A percentile compares a stretch with the other conserved stretches of the same genome.
These are phyloP conservation scores for Chelonia mydas DNA, from an alignment of 2,797 vertebrate species.

Conservation along the genomic window DNA sequence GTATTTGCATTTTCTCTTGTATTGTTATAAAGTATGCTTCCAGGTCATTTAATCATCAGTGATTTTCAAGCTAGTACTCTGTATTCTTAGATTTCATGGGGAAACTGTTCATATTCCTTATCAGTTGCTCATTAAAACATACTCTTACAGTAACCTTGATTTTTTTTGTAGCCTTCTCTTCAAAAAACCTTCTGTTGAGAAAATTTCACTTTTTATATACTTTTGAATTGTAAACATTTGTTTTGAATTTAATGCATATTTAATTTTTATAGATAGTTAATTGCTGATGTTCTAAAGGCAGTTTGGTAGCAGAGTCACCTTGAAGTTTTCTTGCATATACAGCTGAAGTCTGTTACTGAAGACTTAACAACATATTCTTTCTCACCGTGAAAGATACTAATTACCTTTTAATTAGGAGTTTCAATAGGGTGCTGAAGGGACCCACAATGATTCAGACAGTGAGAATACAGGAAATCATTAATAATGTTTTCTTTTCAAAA, in stretches of 20 bases:
- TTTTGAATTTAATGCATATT: background rate
- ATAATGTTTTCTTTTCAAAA: slow-evolving; percentile 19
- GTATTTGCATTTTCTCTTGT: background rate
- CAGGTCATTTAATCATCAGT: background rate
- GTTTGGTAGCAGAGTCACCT: background rate
- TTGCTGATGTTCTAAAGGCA: background rate
- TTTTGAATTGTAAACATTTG: rapidly evolving
- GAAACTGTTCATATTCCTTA: background rate
- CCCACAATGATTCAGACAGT: background rate
- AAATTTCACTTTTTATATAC: background rate
- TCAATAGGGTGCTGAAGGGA: slow-evolving; percentile 8
- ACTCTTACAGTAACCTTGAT: background rate
- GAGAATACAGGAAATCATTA: slow-evolving; percentile 24
- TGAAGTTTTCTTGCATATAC: background rate
- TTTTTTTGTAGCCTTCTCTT: background rate
- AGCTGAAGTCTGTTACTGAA: background rate
- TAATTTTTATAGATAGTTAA: background rate
- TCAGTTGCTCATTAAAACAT: background rate
- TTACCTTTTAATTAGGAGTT: slow-evolving; percentile 25
- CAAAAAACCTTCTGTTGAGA: background rate
- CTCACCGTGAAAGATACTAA: slow-evolving; percentile 32
- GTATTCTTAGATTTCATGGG: background rate
- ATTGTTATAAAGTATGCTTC: background rate
- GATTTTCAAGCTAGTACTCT: background rate
- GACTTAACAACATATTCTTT: slow-evolving; percentile 2